Evolutionary conservation across 2,888 invertebrate genomes (phyloP).

Genomic region (Pandemis corylana): DNA sequence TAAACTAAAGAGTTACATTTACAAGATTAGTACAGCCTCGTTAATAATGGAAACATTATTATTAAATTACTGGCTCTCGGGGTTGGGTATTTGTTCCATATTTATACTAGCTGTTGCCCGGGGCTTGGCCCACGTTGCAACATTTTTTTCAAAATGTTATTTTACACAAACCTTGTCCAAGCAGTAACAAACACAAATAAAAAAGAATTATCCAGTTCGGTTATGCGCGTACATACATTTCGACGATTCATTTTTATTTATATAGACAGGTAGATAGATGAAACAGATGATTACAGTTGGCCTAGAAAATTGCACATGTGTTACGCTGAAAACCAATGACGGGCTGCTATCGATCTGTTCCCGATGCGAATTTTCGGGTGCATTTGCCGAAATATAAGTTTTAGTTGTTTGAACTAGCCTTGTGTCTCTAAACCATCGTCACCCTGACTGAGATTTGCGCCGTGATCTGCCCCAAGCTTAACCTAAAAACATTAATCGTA

Average conservation of each 20-base stretch:
- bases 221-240: no score
- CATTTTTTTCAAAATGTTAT: no score
- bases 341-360: conserved; percentile 64
- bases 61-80: background rate
- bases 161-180: no score
- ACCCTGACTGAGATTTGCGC: conserved; percentile 21
- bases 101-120: background rate
- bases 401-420: background rate
- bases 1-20: conserved; percentile 13
- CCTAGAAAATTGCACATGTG: background rate
- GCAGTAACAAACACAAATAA: no score
- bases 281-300: background rate
- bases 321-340: conserved; percentile 4
- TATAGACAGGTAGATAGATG: background rate
- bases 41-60: conserved; percentile 20
- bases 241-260: no score
- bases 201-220: no score
- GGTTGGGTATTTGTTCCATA: background rate
- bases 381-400: conserved; percentile 46
- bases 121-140: no score
- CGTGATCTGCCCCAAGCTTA: conserved; percentile 33
- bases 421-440: conserved; percentile 17
- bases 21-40: conserved; percentile 6
- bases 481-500: conserved; percentile 39
- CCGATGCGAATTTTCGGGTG: conserved; percentile 64